Conservation (phyloP, 2,797 vertebrate genomes). For the Rhinichthys osculus region DNA sequence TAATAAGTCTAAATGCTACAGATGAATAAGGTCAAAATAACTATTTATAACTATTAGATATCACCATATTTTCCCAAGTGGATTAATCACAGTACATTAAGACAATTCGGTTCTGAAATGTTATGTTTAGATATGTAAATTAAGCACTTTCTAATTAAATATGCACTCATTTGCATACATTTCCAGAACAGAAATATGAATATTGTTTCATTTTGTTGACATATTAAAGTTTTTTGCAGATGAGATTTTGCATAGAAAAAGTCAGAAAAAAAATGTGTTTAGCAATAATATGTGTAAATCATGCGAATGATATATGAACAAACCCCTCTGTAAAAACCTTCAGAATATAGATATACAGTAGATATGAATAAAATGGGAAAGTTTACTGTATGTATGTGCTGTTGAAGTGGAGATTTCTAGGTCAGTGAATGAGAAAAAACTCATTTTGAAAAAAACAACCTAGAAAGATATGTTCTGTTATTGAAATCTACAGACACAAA, state of each 20-base stretch:
- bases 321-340: neutral
- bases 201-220: neutral
- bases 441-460: neutral
- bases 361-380: too few species aligned
- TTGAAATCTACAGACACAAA: neutral
- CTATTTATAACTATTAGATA: neutral
- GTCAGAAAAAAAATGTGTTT: neutral
- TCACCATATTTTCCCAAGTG: neutral
- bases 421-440: neutral
- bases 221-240: neutral
- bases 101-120: neutral
- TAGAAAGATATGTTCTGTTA: neutral
- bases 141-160: neutral
- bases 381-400: too few species aligned
- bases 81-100: neutral
- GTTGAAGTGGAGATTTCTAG: neutral
- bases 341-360: neutral
- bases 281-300: neutral
- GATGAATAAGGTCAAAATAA: neutral
- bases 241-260: neutral
- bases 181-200: neutral
- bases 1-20: neutral
- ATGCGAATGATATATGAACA: neutral
- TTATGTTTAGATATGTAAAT: neutral
- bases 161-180: neutral